Percentiles rank a stretch among this genome's conserved stretches.
Conservation (phyloP, 2,888 invertebrate species). For the Pammene aurita region DNA sequence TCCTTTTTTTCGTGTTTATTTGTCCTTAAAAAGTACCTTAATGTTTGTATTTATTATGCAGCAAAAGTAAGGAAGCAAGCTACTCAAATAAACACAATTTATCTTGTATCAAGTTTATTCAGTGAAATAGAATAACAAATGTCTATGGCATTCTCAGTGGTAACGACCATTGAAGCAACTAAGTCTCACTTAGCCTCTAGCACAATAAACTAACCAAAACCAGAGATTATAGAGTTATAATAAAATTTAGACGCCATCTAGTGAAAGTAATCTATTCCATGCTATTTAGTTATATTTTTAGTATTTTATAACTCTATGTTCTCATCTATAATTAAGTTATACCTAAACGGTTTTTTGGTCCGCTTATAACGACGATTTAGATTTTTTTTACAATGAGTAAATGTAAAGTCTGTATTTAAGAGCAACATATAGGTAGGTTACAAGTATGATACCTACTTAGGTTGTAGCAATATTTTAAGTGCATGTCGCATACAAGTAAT, state of each 20-base stretch:
- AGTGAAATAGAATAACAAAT: slow-evolving; percentile 70
- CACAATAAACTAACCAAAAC: slow-evolving; percentile 31
- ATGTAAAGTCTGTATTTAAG: no score
- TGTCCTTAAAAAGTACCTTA: no score
- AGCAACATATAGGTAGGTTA: no score
- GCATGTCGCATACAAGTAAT: no score
- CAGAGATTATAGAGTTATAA: slow-evolving; percentile 16
- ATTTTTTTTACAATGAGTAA: no score
- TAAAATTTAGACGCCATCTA: slow-evolving; percentile 1
- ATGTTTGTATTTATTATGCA: no score
- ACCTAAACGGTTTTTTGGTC: neutral
- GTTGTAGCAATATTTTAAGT: no score
- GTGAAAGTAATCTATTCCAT: neutral
- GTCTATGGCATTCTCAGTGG: slow-evolving; percentile 83
- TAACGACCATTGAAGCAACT: slow-evolving; percentile 70
- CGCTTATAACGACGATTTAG: neutral
- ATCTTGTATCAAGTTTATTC: slow-evolving; percentile 69
- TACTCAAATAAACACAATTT: slow-evolving; percentile 46
- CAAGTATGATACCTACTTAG: no score
- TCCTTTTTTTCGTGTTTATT: no score
- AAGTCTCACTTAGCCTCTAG: slow-evolving; percentile 68
- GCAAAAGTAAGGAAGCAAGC: no score
- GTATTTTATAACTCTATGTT: neutral
- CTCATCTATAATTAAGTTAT: slow-evolving; percentile 18
- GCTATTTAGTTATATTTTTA: neutral